A percentile compares a stretch with the other conserved stretches of the same genome.
These are phyloP conservation scores for Palythoa heliodiscus DNA, from an alignment of 92 coral and sea anemone species.

Conservation along the genomic window DNA sequence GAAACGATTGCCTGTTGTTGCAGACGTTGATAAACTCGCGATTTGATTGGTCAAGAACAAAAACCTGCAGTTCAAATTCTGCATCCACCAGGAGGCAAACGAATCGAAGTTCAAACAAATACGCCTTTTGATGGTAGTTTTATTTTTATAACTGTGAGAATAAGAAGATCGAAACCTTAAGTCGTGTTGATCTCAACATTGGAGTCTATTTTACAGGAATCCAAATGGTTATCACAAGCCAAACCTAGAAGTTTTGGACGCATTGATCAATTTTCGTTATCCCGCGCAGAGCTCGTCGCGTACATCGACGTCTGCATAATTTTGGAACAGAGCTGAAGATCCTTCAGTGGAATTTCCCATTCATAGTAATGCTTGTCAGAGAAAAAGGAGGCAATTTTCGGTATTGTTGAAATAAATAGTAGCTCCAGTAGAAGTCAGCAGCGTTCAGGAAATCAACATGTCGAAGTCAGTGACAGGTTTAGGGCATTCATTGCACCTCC, in stretches of 20 bases:
- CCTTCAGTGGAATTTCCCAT: background rate
- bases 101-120: background rate
- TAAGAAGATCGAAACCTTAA: constrained; percentile 15
- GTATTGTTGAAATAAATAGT: background rate
- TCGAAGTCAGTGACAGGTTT: constrained; percentile 10
- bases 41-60: background rate
- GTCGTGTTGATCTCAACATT: background rate
- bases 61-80: background rate
- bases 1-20: background rate
- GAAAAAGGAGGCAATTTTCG: background rate
- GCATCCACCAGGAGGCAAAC: background rate
- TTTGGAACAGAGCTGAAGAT: background rate
- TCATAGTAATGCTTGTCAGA: background rate
- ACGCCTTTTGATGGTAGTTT: background rate
- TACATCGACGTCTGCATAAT: background rate
- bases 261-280: background rate
- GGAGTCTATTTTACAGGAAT: background rate
- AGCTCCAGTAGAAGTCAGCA: background rate
- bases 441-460: constrained; percentile 6
- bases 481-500: constrained; percentile 69
- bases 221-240: background rate
- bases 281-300: background rate
- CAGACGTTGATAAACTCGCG: background rate
- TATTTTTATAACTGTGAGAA: background rate
- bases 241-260: background rate